Percentiles rank a stretch among this genome's conserved stretches.
Evolutionary conservation across 23 tunicate genomes (phyloP).

Genomic region (Styela clava): DNA sequence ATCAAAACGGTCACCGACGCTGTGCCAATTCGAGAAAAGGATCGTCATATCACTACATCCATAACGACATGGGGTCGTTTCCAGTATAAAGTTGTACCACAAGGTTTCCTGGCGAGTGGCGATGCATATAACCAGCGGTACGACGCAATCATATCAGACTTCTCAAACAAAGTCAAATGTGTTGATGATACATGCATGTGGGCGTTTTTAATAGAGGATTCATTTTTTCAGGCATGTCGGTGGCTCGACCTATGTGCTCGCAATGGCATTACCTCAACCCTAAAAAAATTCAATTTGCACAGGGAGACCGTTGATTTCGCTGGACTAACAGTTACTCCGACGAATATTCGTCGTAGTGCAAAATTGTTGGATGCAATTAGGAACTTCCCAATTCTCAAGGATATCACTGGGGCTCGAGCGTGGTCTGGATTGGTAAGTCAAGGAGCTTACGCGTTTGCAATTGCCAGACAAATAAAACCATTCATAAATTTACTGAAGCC

Average conservation of each 20-base stretch:
- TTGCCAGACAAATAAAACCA: not conserved
- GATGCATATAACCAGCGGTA: conserved; percentile 27
- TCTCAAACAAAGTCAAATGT: conserved; percentile 20
- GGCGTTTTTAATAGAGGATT: conserved; percentile 10
- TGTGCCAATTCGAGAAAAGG: conserved; percentile 28
- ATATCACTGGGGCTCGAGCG: no score
- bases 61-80: conserved; percentile 30
- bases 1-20: conserved; percentile 29
- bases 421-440: not conserved
- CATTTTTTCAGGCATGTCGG: conserved; percentile 20
- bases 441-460: not conserved
- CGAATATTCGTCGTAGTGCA: no score
- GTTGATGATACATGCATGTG: conserved; percentile 33
- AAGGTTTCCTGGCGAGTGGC: conserved; percentile 25
- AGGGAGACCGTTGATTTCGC: conserved; percentile 20
- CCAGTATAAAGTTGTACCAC: conserved; percentile 25
- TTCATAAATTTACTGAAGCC: not conserved
- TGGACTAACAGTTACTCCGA: no score
- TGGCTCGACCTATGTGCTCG: conserved; percentile 5
- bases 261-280: conserved; percentile 19
- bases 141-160: conserved; percentile 32
- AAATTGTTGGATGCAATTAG: no score
- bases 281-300: conserved; percentile 32
- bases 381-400: no score
- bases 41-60: conserved; percentile 17